Base-by-base conservation (phyloP, 2,888 invertebrate species). In the Drosophila lutescens region DNA sequence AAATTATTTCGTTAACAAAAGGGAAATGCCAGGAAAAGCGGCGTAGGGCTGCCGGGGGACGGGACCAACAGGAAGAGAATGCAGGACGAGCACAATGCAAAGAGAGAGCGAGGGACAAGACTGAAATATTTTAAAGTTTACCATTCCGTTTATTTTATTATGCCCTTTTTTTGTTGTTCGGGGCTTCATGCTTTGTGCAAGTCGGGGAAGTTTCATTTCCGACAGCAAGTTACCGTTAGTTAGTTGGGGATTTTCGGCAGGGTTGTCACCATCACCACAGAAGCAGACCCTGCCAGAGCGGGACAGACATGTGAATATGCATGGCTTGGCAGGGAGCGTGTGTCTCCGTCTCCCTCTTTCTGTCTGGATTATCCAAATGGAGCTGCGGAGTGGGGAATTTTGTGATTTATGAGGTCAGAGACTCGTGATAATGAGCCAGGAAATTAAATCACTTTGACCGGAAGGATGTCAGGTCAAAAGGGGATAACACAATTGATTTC, bases 371-470 rank as follows among this genome's bases (percentile, higher is more conserved):
- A 26, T 63, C 13, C 53, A 41, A 51, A 13, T 13, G 20, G 13
- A 12, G 43, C 15, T 17, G 30, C 6, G 58, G 54, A 58, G 57
- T 63, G 74, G 74, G 78, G 65, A 74, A 79, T 79, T 78, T 86
- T 88, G 77, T 89, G 89, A 86, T 86, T 86, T 86, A 86, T 86
- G 86, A 73, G 88, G 85, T 85, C 86, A 89, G 89, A 89, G 85
- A 87, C 80, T 87, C 86, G 88, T 84, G 86, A 87, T 90, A 87
- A 90, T 89, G 87, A 89, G 82, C 84, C 85, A 80, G 82, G 82
- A 89, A 87, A 89, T 89, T 88, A 89, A 90, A 90, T 90, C 88
- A 90, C 85, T 86, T 88, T 90, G 76, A 89, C 88, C 89, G 90
- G 89, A 90, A 86, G 80, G 84, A 88, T 88, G 88, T 82, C 87